Percentiles rank a stretch among this genome's conserved stretches.
Conservation (phyloP, 1,140 invertebrate species). For the Nylanderia fulva region DNA sequence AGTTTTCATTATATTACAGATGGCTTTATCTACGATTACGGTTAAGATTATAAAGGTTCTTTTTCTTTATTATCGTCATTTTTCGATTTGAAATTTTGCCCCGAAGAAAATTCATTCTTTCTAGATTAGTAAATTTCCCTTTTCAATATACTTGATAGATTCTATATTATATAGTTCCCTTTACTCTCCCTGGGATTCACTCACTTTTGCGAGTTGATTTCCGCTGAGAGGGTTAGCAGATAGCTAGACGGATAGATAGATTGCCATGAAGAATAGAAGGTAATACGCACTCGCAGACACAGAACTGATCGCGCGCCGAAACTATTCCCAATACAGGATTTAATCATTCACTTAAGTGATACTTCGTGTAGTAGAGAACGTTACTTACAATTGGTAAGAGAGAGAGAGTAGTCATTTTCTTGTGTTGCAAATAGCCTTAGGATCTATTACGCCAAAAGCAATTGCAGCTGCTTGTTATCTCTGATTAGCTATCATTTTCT, state of each 20-base stretch:
- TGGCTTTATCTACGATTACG: neutral
- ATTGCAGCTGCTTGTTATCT: slow-evolving; percentile 10
- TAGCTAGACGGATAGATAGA: slow-evolving; percentile 7
- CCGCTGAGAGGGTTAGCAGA: slow-evolving; percentile 15
- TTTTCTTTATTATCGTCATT: neutral
- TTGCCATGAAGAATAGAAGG: slow-evolving; percentile 18
- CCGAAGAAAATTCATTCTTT: slow-evolving; percentile 25
- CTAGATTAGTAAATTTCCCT: slow-evolving; percentile 9
- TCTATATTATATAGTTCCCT: neutral
- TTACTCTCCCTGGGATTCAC: neutral
- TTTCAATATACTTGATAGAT: slow-evolving; percentile 9
- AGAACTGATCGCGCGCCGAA: slow-evolving; percentile 19
- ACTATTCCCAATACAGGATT: slow-evolving; percentile 6
- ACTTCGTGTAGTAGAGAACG: neutral
- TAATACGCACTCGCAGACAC: slow-evolving; percentile 22
- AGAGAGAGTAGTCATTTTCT: slow-evolving; percentile 29
- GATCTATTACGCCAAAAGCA: slow-evolving; percentile 23
- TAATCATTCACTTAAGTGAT: neutral
- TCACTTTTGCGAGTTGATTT: slow-evolving; percentile 30
- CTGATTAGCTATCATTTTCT: slow-evolving; percentile 34
- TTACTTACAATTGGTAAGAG: slow-evolving; percentile 14
- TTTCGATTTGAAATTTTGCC: neutral
- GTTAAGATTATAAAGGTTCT: neutral
- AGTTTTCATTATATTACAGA: neutral
- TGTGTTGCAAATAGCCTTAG: slow-evolving; percentile 12